Conservation (phyloP, 1,140 invertebrate species). For the Zaprionus inermis region DNA sequence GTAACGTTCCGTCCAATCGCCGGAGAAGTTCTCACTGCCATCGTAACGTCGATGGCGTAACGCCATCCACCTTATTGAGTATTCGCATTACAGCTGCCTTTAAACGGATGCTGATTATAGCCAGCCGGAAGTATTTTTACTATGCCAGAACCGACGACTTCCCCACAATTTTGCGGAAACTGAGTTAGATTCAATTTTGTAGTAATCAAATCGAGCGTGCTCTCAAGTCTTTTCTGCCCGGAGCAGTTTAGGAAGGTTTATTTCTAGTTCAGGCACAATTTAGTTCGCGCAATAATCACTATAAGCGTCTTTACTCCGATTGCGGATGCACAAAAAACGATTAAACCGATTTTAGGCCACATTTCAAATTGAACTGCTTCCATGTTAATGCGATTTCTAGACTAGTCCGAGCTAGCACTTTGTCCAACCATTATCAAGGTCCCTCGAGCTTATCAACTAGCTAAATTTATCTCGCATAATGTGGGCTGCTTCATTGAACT, state of each 20-base stretch:
- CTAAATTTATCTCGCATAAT: not conserved
- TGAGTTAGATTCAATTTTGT: not conserved
- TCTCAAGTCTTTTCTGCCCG: not conserved
- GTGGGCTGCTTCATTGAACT: not conserved
- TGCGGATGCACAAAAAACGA: not conserved
- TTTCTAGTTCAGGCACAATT: no score
- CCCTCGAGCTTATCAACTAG: not conserved
- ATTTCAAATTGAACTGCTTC: not conserved
- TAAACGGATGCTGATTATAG: conserved; percentile 45
- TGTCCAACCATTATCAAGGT: not conserved
- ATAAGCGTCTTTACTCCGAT: no score
- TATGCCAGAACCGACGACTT: not conserved
- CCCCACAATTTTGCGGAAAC: not conserved
- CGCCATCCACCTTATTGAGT: conserved; percentile 42
- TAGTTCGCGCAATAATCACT: no score
- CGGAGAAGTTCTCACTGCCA: conserved; percentile 87
- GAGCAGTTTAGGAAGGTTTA: not conserved
- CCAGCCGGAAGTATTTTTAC: conserved; percentile 27
- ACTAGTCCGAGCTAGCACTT: not conserved
- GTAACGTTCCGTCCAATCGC: conserved; percentile 86
- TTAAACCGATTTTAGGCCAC: not conserved
- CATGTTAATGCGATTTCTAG: not conserved
- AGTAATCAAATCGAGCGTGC: not conserved
- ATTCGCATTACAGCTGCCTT: conserved; percentile 38
- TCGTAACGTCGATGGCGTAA: conserved; percentile 87